Evolutionary conservation across 2,888 invertebrate species (phyloP).

Genomic region (Habrosyne pyritoides): DNA sequence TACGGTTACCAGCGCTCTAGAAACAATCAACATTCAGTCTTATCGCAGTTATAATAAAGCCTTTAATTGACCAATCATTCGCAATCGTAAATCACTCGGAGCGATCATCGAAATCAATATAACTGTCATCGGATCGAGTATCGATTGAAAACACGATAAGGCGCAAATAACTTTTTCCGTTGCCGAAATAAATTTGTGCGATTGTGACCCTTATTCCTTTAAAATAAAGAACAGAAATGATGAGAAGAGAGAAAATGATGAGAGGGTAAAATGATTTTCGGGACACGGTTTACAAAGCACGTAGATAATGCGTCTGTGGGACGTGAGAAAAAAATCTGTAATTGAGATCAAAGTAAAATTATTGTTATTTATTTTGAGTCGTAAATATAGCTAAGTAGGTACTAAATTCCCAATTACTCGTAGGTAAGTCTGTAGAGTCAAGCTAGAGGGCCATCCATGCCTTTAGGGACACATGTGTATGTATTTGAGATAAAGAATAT

Average conservation of each 20-base stretch:
- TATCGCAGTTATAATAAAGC: slow-evolving; percentile 30
- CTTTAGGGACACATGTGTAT: too few species aligned
- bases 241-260: not conserved
- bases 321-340: slow-evolving; percentile 42
- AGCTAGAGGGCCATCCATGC: too few species aligned
- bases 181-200: slow-evolving; percentile 13
- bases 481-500: too few species aligned
- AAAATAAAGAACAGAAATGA: not conserved
- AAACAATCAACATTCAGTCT: slow-evolving; percentile 22
- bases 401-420: too few species aligned
- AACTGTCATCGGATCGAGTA: slow-evolving; percentile 47
- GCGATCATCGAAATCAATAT: slow-evolving; percentile 47
- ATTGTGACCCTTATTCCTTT: not conserved
- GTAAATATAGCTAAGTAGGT: too few species aligned
- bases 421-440: too few species aligned
- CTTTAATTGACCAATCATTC: slow-evolving; percentile 28
- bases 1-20: slow-evolving; percentile 15
- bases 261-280: not conserved
- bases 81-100: slow-evolving; percentile 25
- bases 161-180: not conserved
- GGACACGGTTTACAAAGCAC: not conserved
- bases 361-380: slow-evolving; percentile 8
- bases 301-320: slow-evolving; percentile 7
- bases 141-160: slow-evolving; percentile 29
- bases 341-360: slow-evolving; percentile 25